These are phyloP conservation scores for Acromyrmex heyeri DNA, from an alignment of 1,140 invertebrate genomes.

Conservation along the genomic window DNA sequence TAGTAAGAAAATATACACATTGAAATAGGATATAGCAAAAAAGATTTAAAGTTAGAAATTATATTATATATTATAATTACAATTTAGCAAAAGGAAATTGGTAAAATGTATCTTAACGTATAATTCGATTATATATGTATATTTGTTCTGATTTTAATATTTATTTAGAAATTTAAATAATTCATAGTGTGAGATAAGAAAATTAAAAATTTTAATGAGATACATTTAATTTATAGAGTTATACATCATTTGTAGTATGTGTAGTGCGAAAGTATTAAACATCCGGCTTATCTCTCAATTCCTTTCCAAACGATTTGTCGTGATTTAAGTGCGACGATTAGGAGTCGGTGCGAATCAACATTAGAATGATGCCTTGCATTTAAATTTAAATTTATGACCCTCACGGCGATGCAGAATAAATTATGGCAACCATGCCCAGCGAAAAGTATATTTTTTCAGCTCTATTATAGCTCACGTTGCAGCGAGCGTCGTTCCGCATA, in stretches of 20 bases:
- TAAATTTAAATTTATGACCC: slow-evolving; percentile 50
- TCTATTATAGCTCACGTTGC: slow-evolving; percentile 18
- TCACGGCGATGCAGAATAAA: slow-evolving; percentile 5
- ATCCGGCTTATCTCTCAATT: slow-evolving; percentile 6
- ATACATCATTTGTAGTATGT: background rate
- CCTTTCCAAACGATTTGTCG: slow-evolving; percentile 16
- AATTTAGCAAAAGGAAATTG: background rate
- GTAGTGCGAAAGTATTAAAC: background rate
- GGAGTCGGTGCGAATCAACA: slow-evolving; percentile 38
- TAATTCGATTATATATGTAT: background rate
- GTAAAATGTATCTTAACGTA: background rate
- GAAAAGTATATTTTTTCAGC: slow-evolving; percentile 41
- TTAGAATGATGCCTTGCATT: slow-evolving; percentile 32
- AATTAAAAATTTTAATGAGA: background rate
- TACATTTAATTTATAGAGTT: background rate
- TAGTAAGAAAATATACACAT: background rate
- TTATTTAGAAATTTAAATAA: slow-evolving; percentile 7
- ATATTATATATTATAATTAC: slow-evolving; percentile 1
- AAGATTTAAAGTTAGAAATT: background rate
- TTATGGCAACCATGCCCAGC: slow-evolving; percentile 34
- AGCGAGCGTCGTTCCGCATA: slow-evolving; percentile 18
- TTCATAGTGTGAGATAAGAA: background rate
- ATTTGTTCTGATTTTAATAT: background rate
- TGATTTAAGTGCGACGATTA: slow-evolving; percentile 45
- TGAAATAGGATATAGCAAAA: background rate